Base-by-base conservation (phyloP, 1,140 invertebrate species). In the Drosophila pruinosa region DNA sequence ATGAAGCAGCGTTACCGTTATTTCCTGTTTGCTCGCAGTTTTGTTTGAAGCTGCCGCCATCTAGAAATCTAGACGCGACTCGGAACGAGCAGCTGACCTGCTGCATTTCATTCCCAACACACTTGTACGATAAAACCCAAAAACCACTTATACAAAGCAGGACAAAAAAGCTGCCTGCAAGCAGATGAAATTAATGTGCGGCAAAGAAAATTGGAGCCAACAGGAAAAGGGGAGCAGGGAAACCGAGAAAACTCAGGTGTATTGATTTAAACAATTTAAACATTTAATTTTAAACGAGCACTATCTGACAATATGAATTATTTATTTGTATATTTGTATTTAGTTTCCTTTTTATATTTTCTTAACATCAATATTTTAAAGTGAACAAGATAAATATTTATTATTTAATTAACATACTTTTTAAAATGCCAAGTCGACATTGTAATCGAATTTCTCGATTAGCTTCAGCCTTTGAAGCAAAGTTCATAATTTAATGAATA, bases 1-100 rank as follows among this genome's bases (percentile, higher is more conserved):
- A 88, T 88, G 82, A 88, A 89, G 75, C 82, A 82, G 78, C 82
- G 82, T 82, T 88, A 88, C 82, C 82, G 78, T 88, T 89, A 88
- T 88, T 88, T 88, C 82, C 82, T 82, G 83, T 82, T 89, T 78
- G 75, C 64, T 75, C 75, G 68, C 75, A 89, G 83, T 88, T 88
- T 70, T 82, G 78, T 88, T 88, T 76, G 82, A 64, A 67, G 71
- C 73, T 26, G 15, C 24, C 22, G 24, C 43, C 22, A 28, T 15
- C 47, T 14, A 31, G 14, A 50, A 10, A 19, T 24, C 48, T 52
- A 19, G 2, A 1, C 8, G 10, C 10, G 0, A 14, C 21, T 26
- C 19, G n/a, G n/a, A n/a, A n/a, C n/a, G 31, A 34, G 14, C 38
- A 39, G 36, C 50, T 64, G 62, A 41, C 62, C 81, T 59, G 70